These are phyloP conservation scores for Phalera bucephala DNA, from an alignment of 2,888 invertebrate genomes.

Conservation along the genomic window DNA sequence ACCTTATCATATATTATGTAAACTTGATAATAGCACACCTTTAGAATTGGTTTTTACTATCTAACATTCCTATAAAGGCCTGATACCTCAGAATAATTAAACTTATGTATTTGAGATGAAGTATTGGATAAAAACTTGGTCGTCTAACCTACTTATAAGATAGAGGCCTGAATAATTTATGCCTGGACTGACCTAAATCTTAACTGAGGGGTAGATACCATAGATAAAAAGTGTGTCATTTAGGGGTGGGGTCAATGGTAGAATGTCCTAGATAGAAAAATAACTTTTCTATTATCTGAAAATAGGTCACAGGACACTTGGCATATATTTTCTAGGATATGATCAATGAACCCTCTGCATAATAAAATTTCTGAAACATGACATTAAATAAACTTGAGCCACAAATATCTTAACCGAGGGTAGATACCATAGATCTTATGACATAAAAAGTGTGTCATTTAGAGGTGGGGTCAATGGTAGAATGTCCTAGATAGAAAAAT, in stretches of 20 bases:
- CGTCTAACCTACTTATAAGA: background rate
- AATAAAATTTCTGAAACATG: no score
- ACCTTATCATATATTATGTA: background rate
- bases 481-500: background rate
- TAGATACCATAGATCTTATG: no score
- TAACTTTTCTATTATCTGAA: background rate
- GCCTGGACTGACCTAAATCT: background rate
- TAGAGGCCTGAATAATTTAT: background rate
- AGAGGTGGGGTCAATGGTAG: background rate
- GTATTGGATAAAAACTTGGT: background rate
- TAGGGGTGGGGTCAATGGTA: constrained; percentile 1
- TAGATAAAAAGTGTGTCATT: background rate
- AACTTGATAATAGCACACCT: background rate
- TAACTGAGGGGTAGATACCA: background rate
- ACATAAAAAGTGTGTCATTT: no score
- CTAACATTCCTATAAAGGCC: no score
- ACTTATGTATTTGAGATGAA: no score
- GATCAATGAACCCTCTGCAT: no score
- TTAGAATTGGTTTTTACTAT: no score
- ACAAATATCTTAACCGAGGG: no score
- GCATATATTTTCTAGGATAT: no score
- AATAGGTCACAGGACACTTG: background rate
- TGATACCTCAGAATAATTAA: no score
- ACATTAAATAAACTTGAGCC: no score
- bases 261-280: background rate